A percentile compares a stretch with the other conserved stretches of the same genome.
These are phyloP conservation scores for Schlechtendalia chinensis DNA, from an alignment of 1,140 invertebrate species.

Conservation along the genomic window DNA sequence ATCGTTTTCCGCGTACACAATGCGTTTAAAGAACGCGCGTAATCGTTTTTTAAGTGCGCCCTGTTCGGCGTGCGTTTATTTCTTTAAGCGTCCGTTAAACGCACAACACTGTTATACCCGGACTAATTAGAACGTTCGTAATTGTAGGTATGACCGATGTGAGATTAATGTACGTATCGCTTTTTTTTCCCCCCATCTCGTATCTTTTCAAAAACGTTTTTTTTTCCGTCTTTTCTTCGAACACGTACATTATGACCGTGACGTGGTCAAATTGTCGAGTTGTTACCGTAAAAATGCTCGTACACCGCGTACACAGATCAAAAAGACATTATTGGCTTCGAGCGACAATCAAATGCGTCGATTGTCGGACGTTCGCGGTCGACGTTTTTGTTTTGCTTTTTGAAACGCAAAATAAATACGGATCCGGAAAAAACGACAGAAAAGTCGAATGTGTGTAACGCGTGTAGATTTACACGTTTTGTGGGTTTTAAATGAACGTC, in stretches of 20 bases:
- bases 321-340: too few species aligned
- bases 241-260: constrained; percentile 4
- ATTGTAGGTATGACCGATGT: constrained; percentile 23
- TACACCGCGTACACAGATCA: too few species aligned
- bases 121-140: constrained; percentile 23
- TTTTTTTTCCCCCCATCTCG: not conserved
- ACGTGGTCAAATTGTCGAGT: not conserved
- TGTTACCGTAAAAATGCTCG: too few species aligned
- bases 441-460: too few species aligned
- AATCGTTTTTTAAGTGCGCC: constrained; percentile 35
- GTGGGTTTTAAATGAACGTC: too few species aligned
- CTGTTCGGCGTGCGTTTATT: not conserved
- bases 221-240: too few species aligned
- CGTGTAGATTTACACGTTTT: too few species aligned
- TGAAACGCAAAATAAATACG: too few species aligned
- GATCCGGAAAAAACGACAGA: too few species aligned
- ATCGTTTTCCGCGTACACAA: not conserved
- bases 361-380: too few species aligned
- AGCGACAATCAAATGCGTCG: too few species aligned
- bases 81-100: constrained; percentile 31
- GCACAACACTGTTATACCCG: not conserved
- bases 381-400: too few species aligned
- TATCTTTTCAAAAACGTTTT: constrained; percentile 5
- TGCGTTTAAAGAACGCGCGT: not conserved
- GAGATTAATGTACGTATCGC: not conserved